Evolutionary conservation across 1,140 invertebrate genomes (phyloP), one percentile per base, ranked within the genome.

Genomic region (Periplaneta americana): DNA sequence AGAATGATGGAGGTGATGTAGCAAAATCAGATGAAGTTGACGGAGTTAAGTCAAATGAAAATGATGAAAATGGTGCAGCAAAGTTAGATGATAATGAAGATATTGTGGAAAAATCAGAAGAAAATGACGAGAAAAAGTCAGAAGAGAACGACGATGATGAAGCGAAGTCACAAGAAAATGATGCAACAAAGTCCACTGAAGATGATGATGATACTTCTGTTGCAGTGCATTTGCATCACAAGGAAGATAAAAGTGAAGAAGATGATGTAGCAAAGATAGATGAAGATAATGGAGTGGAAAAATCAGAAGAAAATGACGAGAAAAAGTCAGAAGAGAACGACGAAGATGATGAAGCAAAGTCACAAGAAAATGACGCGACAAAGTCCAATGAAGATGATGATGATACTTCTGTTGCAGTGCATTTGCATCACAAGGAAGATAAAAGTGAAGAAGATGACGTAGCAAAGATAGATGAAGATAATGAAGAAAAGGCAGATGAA

Each of bases 21-120:
- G 82, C 76, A 36, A 77, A 22, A 83, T 39, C 79, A 74, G 22
- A 35, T 83, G 88, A 89, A 85, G 84, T 78, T 32, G 32, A 18
- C 11, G 48, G 57, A 86, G 82, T 85, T 85, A 82, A 79, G 34
- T 82, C 18, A 66, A 82, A 82, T 33, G 74, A 80, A 22, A 35
- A 81, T 75, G 74, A 34, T 74, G 80, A 34, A 66, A 66, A 66
- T 33, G n/a, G 82, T 81, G 81, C 79, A 80, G 4, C 28, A 18
- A 83, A 78, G 36, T 77, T 9, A 48, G 82, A 82, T 37, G 76
- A 18, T 22, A 66, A 80, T 78, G 22, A 34, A 74, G 33, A 77
- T 22, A 48, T 80, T 37, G 66, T 36, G 18, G 37, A 75, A 76
- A 34, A 79, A 80, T 34, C 28, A 28, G 75, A 74, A 34, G 79